phyloP scores from a whole-genome alignment of 2,797 vertebrate species.

The Oophaga sylvatica region DNA sequence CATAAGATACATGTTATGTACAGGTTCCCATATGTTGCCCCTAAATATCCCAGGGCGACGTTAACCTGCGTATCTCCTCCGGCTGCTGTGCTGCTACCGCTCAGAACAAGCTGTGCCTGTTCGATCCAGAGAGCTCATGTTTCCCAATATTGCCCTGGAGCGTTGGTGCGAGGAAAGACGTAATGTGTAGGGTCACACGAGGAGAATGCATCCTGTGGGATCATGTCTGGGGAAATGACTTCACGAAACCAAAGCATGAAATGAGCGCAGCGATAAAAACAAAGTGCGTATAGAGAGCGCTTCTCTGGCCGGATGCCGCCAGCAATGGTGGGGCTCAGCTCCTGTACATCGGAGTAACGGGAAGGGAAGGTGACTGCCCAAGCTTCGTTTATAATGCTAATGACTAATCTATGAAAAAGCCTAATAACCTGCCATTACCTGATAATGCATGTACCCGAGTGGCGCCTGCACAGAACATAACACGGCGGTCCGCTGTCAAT shows the following conservation, averaged over 20 bases:
- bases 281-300: not conserved
- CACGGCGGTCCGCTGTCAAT: not conserved
- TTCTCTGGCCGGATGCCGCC: no score
- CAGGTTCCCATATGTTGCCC: not conserved
- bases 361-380: not conserved
- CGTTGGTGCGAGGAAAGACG: not conserved
- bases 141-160: not conserved
- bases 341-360: not conserved
- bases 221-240: not conserved
- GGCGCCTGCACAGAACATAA: not conserved
- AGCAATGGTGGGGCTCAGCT: not conserved
- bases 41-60: not conserved
- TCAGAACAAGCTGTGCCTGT: not conserved
- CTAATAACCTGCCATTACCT: not conserved
- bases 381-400: not conserved
- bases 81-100: not conserved
- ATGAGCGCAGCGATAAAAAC: not conserved
- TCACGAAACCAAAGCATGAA: not conserved
- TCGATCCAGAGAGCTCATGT: not conserved
- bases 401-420: not conserved
- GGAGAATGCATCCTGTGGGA: not conserved
- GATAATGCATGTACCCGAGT: not conserved
- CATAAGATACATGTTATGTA: not conserved
- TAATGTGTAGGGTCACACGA: not conserved
- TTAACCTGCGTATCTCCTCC: not conserved